Evolutionary conservation across 2,113 vertebrate genomes (phyloP).

Genomic region (Malurus alboscapulatus): DNA sequence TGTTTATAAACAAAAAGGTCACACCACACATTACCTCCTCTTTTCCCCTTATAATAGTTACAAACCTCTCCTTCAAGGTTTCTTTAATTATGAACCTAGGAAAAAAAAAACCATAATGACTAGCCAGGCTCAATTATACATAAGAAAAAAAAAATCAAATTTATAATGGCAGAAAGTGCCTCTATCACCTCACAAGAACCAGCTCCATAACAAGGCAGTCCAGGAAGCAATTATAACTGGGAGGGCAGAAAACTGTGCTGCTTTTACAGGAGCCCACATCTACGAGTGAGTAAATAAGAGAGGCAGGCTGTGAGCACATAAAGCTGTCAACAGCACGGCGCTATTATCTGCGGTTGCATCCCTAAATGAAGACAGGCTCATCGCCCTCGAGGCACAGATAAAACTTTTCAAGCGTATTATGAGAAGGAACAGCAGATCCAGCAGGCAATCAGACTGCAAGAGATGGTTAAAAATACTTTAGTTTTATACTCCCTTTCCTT

Average conservation of each 20-base stretch:
- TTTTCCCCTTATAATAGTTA: not conserved
- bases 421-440: conserved; percentile 64
- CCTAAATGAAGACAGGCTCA: conserved; percentile 70
- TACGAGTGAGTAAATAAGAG: conserved; percentile 51
- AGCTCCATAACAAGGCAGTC: not conserved
- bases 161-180: not conserved
- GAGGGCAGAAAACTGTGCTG: not conserved
- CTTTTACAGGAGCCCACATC: not conserved
- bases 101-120: not conserved
- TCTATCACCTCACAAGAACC: conserved; percentile 1
- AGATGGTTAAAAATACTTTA: conserved; percentile 18
- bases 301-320: conserved; percentile 24
- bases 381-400: conserved; percentile 68
- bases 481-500: conserved; percentile 9
- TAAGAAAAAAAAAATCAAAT: not conserved
- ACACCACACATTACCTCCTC: not conserved
- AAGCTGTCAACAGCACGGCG: conserved; percentile 41
- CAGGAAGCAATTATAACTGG: conserved; percentile 30
- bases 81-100: conserved; percentile 12
- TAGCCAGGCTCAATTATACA: not conserved
- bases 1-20: not conserved
- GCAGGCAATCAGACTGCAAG: conserved; percentile 60
- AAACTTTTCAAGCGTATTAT: conserved; percentile 75
- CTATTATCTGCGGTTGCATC: conserved; percentile 64
- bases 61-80: not conserved